Evolutionary conservation across 2,888 invertebrate species (phyloP).

Genomic region (Labia minor): DNA sequence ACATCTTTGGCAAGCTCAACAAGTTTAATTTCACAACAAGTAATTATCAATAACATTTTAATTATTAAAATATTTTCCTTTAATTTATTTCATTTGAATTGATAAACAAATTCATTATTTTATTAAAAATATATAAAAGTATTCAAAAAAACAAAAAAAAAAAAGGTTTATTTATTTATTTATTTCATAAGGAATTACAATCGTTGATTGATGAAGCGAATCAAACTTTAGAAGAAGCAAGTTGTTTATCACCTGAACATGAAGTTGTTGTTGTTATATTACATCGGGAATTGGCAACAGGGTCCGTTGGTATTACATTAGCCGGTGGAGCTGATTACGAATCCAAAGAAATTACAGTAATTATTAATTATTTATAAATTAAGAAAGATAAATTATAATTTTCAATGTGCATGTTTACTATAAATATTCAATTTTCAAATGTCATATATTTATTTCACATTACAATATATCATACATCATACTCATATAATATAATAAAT

Average conservation of each 20-base stretch:
- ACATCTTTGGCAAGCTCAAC: conserved; percentile 47
- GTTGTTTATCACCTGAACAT: conserved; percentile 30
- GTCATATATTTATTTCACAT: no score
- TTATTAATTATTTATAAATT: conserved; percentile 41
- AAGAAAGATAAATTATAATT: no score
- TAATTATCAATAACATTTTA: conserved; percentile 27
- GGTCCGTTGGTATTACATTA: conserved; percentile 75
- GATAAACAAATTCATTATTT: no score
- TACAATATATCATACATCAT: no score
- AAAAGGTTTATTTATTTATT: background rate
- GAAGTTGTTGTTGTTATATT: conserved; percentile 54
- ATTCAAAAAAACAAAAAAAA: no score
- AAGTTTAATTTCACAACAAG: conserved; percentile 46
- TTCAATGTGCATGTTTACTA: no score
- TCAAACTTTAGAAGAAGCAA: conserved; percentile 46
- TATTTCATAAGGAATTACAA: conserved; percentile 42
- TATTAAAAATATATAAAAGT: no score
- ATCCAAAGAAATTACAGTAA: conserved; percentile 80
- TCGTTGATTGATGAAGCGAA: conserved; percentile 55
- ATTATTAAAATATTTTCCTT: background rate
- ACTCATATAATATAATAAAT: no score
- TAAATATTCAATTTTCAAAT: no score
- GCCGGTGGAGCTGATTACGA: conserved; percentile 86
- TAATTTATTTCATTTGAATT: background rate
- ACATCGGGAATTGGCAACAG: conserved; percentile 54